phyloP scores from a whole-genome alignment of 2,797 vertebrate species.

The Chromis chromis region DNA sequence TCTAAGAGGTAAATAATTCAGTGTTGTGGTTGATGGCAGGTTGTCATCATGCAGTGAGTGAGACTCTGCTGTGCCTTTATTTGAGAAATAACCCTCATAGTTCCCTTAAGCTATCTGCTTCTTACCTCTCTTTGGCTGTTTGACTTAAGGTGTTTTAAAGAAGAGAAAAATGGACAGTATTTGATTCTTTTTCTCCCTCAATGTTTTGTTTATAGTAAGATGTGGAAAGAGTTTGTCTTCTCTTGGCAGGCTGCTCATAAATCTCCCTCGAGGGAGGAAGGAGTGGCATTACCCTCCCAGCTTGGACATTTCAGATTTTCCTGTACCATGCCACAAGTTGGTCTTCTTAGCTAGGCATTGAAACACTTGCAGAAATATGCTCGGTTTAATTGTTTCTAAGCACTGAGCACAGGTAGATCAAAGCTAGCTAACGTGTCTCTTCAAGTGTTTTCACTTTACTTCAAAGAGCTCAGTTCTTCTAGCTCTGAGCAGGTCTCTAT shows the following conservation, averaged over 20 bases:
- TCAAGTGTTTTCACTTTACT: constrained; percentile 42
- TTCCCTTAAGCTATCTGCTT: not conserved
- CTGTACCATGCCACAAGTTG: constrained; percentile 23
- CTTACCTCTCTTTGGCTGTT: not conserved
- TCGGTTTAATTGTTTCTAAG: constrained; percentile 24
- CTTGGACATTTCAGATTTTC: constrained; percentile 23
- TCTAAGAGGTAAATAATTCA: constrained; percentile 77
- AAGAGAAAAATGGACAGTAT: not conserved
- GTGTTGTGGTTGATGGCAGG: constrained; percentile 35
- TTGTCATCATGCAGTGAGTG: constrained; percentile 39
- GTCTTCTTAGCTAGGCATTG: constrained; percentile 11
- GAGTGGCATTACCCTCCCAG: constrained; percentile 32
- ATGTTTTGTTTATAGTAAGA: constrained; percentile 17
- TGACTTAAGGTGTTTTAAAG: not conserved
- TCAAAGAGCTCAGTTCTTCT: constrained; percentile 48
- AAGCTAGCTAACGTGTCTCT: constrained; percentile 42
- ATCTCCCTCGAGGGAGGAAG: constrained; percentile 29
- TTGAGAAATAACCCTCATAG: constrained; percentile 14
- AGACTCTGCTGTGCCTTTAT: constrained; percentile 8
- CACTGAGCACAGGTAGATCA: constrained; percentile 44
- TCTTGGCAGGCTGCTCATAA: constrained; percentile 16
- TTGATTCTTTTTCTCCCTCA: not conserved
- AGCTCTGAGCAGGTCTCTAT: constrained; percentile 32
- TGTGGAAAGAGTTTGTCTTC: constrained; percentile 23
- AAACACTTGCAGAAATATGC: constrained; percentile 5